Base-by-base conservation (phyloP, 2,888 invertebrate genomes). In the Microplitis deprimator region DNA sequence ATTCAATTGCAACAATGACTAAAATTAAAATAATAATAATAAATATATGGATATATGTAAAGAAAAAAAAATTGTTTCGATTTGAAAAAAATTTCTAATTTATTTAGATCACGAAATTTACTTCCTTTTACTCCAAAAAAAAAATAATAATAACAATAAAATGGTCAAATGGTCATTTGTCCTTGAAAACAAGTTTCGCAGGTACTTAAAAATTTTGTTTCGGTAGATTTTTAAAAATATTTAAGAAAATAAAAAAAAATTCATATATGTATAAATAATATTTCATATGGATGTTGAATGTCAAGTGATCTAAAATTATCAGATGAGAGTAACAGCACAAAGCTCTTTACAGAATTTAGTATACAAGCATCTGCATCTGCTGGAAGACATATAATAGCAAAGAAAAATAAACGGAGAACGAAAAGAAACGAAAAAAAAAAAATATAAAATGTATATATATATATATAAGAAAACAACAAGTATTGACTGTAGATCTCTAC, bases 131-230 rank as follows among this genome's bases (percentile, higher is more conserved):
- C 59, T 59, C 59, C 10, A 29, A 13, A 50, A 50, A 10, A 50
- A 50, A 50, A 50, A 50, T 50, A 50, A 50, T 62, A 7, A 17
- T 62, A 62, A 16, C 16, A 8, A 62, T 0, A 17, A 62, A 62
- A 62, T 62, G 16, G 62, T 16, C n/a, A 62, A 62, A 62, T 62
- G 16, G 62, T 16, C n/a, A 62, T 8, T 7, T 62, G 62, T 8
- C 62, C 62, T 62, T 62, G 62, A 62, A 62, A 62, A 62, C 62
- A 62, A 62, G 62, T 62, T 62, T 62, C 10, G 62, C 62, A 62
- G 62, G 62, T 62, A 62, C 62, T n/a, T 62, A 62, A 17, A 16
- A 16, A 62, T 7, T n/a, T 62, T 17, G 8, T 17, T 17, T 62
- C 20, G 20, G 16, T 59, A 62, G 62, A 62, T 16, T 16, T 16